phyloP scores from a whole-genome alignment of 1,140 invertebrate species.

The Tetraneura akinire region DNA sequence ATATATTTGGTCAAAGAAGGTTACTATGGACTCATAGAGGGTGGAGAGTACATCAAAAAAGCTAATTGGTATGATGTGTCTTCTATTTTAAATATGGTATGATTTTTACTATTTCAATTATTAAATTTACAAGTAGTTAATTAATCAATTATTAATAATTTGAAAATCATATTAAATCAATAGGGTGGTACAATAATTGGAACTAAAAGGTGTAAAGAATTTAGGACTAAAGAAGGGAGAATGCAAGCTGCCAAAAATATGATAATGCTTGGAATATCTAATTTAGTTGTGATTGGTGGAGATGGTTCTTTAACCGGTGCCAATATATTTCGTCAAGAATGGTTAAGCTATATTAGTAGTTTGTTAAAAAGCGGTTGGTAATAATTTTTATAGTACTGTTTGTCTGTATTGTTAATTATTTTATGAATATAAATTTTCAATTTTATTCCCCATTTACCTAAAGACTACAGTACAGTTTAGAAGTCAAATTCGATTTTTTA shows the following conservation, averaged over 20 bases:
- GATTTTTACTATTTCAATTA: background rate
- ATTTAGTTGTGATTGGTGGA: slow-evolving; percentile 69
- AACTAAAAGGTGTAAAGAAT: slow-evolving; percentile 65
- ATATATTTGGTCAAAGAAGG: slow-evolving; percentile 69
- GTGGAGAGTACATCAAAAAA: slow-evolving; percentile 64
- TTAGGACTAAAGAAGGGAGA: slow-evolving; percentile 62
- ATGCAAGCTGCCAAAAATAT: slow-evolving; percentile 65
- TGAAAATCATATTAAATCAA: background rate
- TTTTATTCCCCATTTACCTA: no score
- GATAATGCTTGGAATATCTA: slow-evolving; percentile 62
- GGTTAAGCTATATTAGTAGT: background rate
- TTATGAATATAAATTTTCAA: no score
- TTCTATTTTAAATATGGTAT: slow-evolving; percentile 64
- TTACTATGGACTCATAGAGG: slow-evolving; percentile 69
- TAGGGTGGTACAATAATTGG: slow-evolving; percentile 68
- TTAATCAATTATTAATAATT: no score
- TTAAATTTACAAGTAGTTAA: no score
- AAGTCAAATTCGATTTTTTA: no score
- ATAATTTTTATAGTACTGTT: background rate
- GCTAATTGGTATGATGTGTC: slow-evolving; percentile 57
- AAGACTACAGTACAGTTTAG: no score
- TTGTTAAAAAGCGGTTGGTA: slow-evolving; percentile 26
- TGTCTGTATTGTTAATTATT: no score
- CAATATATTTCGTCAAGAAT: slow-evolving; percentile 62
- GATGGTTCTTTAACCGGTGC: slow-evolving; percentile 69